Percentiles rank a stretch among this genome's conserved stretches.
Conservation (phyloP, 2,113 vertebrate genomes). For the Notothenia rossii region DNA sequence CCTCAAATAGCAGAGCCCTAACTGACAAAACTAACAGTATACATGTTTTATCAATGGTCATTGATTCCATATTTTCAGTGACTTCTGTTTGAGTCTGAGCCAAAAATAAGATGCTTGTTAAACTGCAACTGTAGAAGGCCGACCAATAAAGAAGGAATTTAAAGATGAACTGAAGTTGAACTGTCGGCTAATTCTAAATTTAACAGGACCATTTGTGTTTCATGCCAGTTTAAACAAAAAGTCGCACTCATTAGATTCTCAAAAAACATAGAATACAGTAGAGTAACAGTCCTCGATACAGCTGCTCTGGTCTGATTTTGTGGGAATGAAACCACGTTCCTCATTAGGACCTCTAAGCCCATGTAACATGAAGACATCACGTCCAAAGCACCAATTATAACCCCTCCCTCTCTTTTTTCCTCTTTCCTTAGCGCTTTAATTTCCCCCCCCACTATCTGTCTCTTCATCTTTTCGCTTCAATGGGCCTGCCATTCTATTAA, state of each 20-base stretch:
- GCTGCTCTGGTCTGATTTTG: not conserved
- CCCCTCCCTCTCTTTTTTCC: not conserved
- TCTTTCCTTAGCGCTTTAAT: constrained; percentile 43
- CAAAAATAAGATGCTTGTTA: constrained; percentile 30
- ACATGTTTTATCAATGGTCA: not conserved
- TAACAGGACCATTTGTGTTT: constrained; percentile 2
- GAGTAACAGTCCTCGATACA: not conserved
- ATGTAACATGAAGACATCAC: constrained; percentile 24
- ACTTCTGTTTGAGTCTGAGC: constrained; percentile 15
- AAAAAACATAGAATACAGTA: not conserved
- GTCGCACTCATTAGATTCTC: constrained; percentile 15
- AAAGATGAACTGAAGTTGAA: constrained; percentile 38
- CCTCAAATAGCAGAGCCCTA: not conserved
- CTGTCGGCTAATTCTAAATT: constrained; percentile 16
- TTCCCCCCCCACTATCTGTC: constrained; percentile 50
- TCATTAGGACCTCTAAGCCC: not conserved
- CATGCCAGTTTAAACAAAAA: not conserved
- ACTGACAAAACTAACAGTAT: too few relatives aligned
- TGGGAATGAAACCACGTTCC: constrained; percentile 3
- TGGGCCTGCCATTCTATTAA: constrained; percentile 67
- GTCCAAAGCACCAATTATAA: constrained; percentile 6
- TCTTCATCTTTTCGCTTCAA: constrained; percentile 60
- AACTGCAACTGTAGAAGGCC: not conserved
- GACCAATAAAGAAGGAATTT: not conserved
- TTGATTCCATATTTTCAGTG: constrained; percentile 10